phyloP scores from a whole-genome alignment of 1,140 invertebrate genomes.

The Cydia amplana region DNA sequence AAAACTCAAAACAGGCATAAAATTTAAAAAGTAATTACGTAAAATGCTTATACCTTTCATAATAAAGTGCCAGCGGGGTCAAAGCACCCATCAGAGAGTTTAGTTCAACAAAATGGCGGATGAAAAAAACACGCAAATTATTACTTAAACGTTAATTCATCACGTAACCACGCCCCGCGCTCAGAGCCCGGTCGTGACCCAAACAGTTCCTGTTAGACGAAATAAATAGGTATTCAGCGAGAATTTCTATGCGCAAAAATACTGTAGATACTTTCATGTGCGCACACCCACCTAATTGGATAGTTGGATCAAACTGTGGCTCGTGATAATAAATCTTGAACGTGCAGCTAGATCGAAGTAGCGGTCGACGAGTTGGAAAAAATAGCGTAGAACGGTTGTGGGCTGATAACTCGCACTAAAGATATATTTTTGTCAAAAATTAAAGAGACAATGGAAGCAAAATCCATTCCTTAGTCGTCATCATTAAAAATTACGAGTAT shows the following conservation, averaged over 20 bases:
- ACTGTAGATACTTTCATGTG: constrained; percentile 20
- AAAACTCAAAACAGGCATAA: constrained; percentile 3
- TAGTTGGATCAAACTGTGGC: constrained; percentile 14
- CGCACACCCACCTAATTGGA: constrained; percentile 28
- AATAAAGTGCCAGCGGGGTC: constrained; percentile 39
- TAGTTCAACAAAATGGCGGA: constrained; percentile 40
- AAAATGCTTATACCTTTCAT: constrained; percentile 26
- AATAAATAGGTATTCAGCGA: constrained; percentile 18
- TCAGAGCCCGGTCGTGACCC: constrained; percentile 44
- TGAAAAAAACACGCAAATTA: constrained; percentile 53
- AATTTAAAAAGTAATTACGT: constrained; percentile 33
- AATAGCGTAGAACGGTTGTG: background rate
- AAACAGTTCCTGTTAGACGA: constrained; percentile 29
- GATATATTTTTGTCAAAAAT: no score
- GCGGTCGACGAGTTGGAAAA: background rate
- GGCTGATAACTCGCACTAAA: background rate
- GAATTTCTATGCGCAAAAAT: constrained; percentile 30
- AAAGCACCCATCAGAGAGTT: constrained; percentile 52
- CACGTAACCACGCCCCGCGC: constrained; percentile 47
- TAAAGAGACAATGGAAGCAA: no score
- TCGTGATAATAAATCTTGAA: constrained; percentile 6
- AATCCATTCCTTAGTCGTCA: no score
- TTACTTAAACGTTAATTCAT: constrained; percentile 53
- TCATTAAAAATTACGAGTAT: no score
- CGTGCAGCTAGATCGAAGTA: constrained; percentile 13